Conservation (phyloP, 2,113 vertebrate species). For the Atrichornis clamosus region DNA sequence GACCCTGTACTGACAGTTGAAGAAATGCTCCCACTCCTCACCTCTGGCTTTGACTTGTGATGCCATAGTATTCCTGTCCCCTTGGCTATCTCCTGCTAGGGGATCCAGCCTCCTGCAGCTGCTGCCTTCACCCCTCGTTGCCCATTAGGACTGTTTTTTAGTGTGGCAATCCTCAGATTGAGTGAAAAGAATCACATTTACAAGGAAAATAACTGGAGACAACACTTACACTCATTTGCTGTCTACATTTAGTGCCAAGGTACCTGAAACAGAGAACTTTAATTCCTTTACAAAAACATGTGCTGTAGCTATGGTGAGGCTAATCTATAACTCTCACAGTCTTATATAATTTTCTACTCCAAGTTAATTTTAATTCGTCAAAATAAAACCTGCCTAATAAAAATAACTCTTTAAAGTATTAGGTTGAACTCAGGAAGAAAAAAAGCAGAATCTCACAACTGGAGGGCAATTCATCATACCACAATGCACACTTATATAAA, state of each 20-base stretch:
- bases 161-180: not conserved
- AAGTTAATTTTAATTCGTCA: conserved; percentile 74
- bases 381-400: conserved; percentile 67
- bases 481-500: conserved; percentile 18
- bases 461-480: conserved; percentile 49
- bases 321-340: conserved; percentile 62
- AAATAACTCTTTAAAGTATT: conserved; percentile 70
- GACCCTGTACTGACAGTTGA: not conserved
- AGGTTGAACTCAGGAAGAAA: conserved; percentile 45
- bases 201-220: not conserved
- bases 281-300: conserved; percentile 54
- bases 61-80: not conserved
- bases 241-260: not conserved
- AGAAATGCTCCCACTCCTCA: not conserved
- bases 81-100: not conserved
- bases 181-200: not conserved
- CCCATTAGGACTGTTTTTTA: not conserved
- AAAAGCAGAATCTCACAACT: not conserved
- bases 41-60: not conserved
- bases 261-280: conserved; percentile 14
- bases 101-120: not conserved
- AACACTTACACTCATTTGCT: not conserved
- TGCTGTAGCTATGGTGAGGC: conserved; percentile 73
- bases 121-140: not conserved
- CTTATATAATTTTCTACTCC: conserved; percentile 69